Evolutionary conservation across 1,140 invertebrate genomes (phyloP), one percentile per base, ranked within the genome.

Genomic region (Aphaenogaster rudis): DNA sequence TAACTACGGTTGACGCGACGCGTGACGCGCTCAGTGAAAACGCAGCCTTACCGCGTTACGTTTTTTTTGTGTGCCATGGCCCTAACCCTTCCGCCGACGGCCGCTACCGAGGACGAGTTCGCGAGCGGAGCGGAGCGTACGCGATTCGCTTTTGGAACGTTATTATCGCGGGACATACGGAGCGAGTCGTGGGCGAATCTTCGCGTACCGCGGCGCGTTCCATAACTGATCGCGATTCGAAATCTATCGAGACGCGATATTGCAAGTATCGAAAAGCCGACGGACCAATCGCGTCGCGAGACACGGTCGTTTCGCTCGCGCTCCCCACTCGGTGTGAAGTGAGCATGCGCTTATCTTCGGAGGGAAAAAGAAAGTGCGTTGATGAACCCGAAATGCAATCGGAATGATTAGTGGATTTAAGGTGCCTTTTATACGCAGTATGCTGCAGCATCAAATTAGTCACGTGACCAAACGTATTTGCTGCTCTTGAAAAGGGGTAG

Each of bases 281-380:
- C 8, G 48, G 17, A 36, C 33, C 48, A 74, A 74, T 74, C 64
- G 3, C 45, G 9, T 76, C n/a, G 72, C 74, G n/a, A 42, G 15
- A 5, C 8, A 3, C 13, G 21, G 3, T 71, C 45, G 48, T 39
- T 17, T n/a, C 17, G n/a, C 6, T 71, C 7, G 11, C 33, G 5
- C 36, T 64, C 3, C 2, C 0, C 33, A 64, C 33, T 17, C 7
- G 15, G 6, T 3, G 11, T 36, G 13, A 39, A 39, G 13, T 64
- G 15, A 64, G 63, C 3, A n/a, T 59, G 9, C 13, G 33, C 0
- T 17, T 17, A 64, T 36, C 11, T 33, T 64, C 8, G 0, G 13
- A 15, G 8, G 0, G 6, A 36, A 64, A 17, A 64, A 36, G 3
- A 17, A 17, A 39, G 7, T 33, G 28, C 33, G 4, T 54, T 54